Evolutionary conservation across 2,888 invertebrate species (phyloP), one percentile per base, ranked within the genome.

Genomic region (Alloscopus bannaensis): DNA sequence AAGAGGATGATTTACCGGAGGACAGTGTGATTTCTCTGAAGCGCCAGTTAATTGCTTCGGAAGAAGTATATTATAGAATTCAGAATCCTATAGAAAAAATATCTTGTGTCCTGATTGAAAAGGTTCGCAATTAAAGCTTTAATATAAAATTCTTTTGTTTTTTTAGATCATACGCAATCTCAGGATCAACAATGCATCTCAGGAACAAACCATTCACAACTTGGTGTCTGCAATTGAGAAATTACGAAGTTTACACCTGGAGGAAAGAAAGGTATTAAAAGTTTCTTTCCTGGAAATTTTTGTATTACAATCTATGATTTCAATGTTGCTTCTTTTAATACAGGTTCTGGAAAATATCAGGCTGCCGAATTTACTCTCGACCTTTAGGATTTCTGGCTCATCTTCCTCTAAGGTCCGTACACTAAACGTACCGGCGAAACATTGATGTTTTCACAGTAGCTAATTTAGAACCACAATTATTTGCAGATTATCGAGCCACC

Each of bases 171-270:
- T 76, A 36, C 76, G 76, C 0, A 76, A 66, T 26, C 68, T 76
- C 13, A 47, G 76, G 59, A 68, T 76, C 22, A 76, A 40, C 28
- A 76, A 76, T 60, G 76, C 76, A n/a, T 76, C 76, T 22, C 76
- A 76, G 20, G 76, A 76, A 18, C 76, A 76, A 76, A 76, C 76
- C 11, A 76, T 76, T 36, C 76, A 68, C 18, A 68, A 68, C 26
- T 68, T 76, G 60, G 76, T 76, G 11, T 68, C 76, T 26, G 76
- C 76, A 6, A 76, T 76, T 18, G 76, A 76, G 29, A 76, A 68
- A 26, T 29, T 76, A 0, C 20, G 76, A 24, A 76, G 50, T 18
- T 18, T 76, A 3, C 76, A 76, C 50, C 52, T 76, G 26, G 76
- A 76, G 28, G 76, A 76, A 55, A 59, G 76, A 50, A 66, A 50